Conservation (phyloP, 2,888 invertebrate genomes). For the Metalampra italica region DNA sequence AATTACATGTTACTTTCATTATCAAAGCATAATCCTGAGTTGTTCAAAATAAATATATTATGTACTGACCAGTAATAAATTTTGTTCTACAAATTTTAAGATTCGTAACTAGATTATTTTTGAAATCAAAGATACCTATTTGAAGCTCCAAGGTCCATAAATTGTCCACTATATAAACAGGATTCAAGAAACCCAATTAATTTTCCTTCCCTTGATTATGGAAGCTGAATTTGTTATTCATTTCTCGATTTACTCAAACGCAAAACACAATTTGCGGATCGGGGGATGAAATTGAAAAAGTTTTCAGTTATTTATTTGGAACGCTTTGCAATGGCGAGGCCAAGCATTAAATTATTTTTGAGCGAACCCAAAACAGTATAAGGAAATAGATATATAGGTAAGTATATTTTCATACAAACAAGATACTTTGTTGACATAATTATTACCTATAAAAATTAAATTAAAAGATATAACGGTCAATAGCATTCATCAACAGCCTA, state of each 20-base stretch:
- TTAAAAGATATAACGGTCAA: no score
- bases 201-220: conserved; percentile 52
- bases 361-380: conserved; percentile 41
- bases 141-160: neutral
- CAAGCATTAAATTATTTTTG: conserved; percentile 61
- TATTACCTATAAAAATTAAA: no score
- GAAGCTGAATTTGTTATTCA: conserved; percentile 69
- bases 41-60: no score
- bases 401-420: conserved; percentile 14
- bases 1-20: no score
- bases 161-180: neutral
- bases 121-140: neutral
- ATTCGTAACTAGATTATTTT: no score
- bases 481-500: no score
- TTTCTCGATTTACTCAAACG: conserved; percentile 71
- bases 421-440: conserved; percentile 13
- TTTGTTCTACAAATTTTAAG: no score
- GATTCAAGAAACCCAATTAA: conserved; percentile 47
- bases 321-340: conserved; percentile 50
- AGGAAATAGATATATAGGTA: conserved; percentile 13
- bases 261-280: conserved; percentile 74
- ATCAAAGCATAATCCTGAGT: no score
- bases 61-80: no score
- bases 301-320: conserved; percentile 74
- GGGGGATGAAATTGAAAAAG: conserved; percentile 74